Evolutionary conservation across 2,888 invertebrate species (phyloP), one percentile per base, ranked within the genome.

Genomic region (Parnassius glacialis): DNA sequence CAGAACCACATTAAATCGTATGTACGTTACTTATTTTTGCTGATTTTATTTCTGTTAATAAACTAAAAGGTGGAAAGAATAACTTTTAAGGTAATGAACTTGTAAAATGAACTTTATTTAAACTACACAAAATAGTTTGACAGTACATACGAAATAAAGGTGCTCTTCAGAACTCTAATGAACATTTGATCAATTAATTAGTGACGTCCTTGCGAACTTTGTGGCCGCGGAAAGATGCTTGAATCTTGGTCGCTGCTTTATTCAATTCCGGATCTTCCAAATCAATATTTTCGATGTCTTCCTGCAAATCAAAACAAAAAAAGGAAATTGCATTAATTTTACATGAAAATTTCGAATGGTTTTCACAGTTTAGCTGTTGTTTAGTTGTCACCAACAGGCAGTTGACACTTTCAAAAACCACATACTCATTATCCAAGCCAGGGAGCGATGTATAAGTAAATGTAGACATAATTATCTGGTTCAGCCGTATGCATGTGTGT

Each of bases 181-280:
- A 45, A 45, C 16, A 7, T 44, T 52, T 44, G 25, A 41, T 44
- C 41, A 10, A 72, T 82, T 90, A 92, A 80, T 91, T 90, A 70
- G 90, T 84, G 68, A 90, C 90, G 59, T 96, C 96, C 87, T 96
- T 96, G 89, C 97, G 96, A 61, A 94, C 95, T 92, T 96, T 96
- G 90, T 97, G 97, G 65, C 97, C 97, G 69, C 97, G 94, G 94
- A 97, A 97, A 56, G 97, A 96, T 61, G 97, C 97, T 82, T 97
- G 97, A 69, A 97, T 97, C 92, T 97, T 97, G 65, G 96, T 96
- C 42, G 97, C 97, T 1, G 97, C 97, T 82, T 96, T 96, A 87
- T 96, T 95, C 75, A 97, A 90, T 72, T 97, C 96, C 16, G 97
- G 97, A 90, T 97, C 97, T 67, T 94, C 93, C 69, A 97, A 92